Percentiles rank a stretch among this genome's conserved stretches.
Evolutionary conservation across 1,140 invertebrate species (phyloP).

Genomic region (Neodiprion lecontei): DNA sequence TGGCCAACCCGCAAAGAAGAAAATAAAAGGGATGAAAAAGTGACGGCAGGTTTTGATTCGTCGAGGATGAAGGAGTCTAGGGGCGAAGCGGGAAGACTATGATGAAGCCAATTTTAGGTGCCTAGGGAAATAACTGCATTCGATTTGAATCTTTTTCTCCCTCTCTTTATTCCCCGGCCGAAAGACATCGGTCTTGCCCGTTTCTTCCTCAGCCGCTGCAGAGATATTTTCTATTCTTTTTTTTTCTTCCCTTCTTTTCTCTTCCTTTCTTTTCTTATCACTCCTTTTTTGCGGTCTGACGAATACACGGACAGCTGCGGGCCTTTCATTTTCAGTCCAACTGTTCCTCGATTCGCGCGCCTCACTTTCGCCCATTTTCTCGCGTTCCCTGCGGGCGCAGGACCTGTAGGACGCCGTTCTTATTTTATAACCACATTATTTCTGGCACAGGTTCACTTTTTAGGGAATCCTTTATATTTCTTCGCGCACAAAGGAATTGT

Average conservation of each 20-base stretch:
- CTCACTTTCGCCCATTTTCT: conserved; percentile 1
- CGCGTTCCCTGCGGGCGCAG: background rate
- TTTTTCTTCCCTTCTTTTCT: too few species aligned
- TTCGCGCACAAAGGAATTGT: background rate
- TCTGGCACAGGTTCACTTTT: background rate
- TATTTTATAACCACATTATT: background rate
- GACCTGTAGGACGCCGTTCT: background rate
- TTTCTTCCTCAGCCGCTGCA: background rate
- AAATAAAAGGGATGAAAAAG: too few species aligned
- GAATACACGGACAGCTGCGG: background rate
- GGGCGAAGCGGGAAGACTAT: background rate
- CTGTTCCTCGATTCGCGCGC: background rate
- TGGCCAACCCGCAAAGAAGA: too few species aligned
- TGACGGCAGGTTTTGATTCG: too few species aligned
- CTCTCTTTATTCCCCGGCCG: background rate
- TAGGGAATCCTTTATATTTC: background rate
- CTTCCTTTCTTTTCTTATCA: background rate
- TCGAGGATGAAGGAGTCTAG: background rate
- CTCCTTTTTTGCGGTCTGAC: background rate
- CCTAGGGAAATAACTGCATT: conserved; percentile 7
- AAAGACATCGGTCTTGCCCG: background rate
- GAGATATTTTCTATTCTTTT: background rate
- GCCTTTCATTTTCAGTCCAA: background rate
- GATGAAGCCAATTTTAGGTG: background rate
- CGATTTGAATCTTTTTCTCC: background rate